Conservation (phyloP, 1,140 invertebrate genomes). For the Trissolcus basalis region DNA sequence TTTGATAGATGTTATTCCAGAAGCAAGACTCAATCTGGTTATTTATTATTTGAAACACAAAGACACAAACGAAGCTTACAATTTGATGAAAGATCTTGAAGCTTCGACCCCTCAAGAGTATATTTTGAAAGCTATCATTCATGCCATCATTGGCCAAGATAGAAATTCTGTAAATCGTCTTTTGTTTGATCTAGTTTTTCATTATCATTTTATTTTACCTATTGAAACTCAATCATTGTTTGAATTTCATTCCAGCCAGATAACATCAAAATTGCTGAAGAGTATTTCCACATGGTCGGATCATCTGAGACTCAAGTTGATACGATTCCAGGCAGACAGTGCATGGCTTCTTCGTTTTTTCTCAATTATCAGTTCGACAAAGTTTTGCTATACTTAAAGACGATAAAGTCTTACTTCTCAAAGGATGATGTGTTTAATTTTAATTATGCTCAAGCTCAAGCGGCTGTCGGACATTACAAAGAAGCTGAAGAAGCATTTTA, state of each 20-base stretch:
- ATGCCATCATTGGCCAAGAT: slow-evolving; percentile 95
- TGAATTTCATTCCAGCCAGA: slow-evolving; percentile 82
- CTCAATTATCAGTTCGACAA: slow-evolving; percentile 96
- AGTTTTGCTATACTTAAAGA: slow-evolving; percentile 96
- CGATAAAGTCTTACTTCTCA: slow-evolving; percentile 97
- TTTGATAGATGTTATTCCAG: slow-evolving; percentile 95
- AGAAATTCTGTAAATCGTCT: slow-evolving; percentile 84
- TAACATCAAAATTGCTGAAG: slow-evolving; percentile 94
- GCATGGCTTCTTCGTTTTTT: slow-evolving; percentile 98
- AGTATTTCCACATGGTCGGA: slow-evolving; percentile 97
- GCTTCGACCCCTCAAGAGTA: slow-evolving; percentile 96
- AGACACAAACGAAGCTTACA: slow-evolving; percentile 92
- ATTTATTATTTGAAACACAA: slow-evolving; percentile 96
- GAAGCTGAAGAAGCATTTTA: slow-evolving; percentile 94
- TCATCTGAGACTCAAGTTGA: slow-evolving; percentile 97
- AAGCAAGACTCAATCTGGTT: slow-evolving; percentile 96
- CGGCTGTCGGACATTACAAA: slow-evolving; percentile 92
- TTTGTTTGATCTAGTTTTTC: too few species aligned
- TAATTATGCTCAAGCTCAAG: slow-evolving; percentile 97
- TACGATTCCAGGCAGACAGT: slow-evolving; percentile 94
- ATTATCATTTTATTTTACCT: not conserved
- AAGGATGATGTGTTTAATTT: slow-evolving; percentile 98
- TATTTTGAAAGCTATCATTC: slow-evolving; percentile 97
- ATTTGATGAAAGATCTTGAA: slow-evolving; percentile 93
- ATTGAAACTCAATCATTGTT: not conserved